A percentile compares a stretch with the other conserved stretches of the same genome.
These are phyloP conservation scores for Pachypeltis micranthus DNA, from an alignment of 1,140 invertebrate species.

Conservation along the genomic window DNA sequence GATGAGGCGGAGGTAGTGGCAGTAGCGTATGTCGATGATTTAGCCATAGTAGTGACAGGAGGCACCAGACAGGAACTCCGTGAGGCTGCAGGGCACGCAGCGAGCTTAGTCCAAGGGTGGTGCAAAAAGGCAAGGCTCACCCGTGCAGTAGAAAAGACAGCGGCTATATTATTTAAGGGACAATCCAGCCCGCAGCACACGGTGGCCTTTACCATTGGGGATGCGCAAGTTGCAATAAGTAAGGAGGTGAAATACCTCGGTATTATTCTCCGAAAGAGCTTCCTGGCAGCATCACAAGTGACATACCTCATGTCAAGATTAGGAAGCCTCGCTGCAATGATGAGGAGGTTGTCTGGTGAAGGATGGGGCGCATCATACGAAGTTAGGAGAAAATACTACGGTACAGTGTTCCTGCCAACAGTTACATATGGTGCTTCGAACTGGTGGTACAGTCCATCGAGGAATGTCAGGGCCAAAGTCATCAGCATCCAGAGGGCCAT, in stretches of 20 bases:
- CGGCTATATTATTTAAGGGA: neutral
- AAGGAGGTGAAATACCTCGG: neutral
- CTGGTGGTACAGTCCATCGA: too few relatives aligned
- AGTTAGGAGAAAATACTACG: too few relatives aligned
- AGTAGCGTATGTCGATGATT: constrained; percentile 34
- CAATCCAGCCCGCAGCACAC: neutral
- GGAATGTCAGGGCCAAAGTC: too few relatives aligned
- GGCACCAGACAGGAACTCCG: neutral
- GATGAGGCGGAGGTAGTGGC: constrained; percentile 23
- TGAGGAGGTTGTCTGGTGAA: too few relatives aligned
- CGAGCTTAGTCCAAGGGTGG: neutral
- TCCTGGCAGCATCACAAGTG: too few relatives aligned
- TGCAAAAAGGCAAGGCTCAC: neutral
- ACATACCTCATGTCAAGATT: too few relatives aligned
- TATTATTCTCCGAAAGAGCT: too few relatives aligned
- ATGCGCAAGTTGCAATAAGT: neutral
- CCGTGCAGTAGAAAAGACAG: neutral
- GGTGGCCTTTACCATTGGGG: neutral
- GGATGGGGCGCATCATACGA: too few relatives aligned
- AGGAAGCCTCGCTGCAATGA: too few relatives aligned
- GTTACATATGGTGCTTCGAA: too few relatives aligned
- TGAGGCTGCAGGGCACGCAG: neutral
- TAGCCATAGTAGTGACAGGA: neutral
- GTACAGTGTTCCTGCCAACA: too few relatives aligned
- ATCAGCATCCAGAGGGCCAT: too few relatives aligned